Evolutionary conservation across 2,797 vertebrate genomes (phyloP).

Genomic region (Amniataba percoides): DNA sequence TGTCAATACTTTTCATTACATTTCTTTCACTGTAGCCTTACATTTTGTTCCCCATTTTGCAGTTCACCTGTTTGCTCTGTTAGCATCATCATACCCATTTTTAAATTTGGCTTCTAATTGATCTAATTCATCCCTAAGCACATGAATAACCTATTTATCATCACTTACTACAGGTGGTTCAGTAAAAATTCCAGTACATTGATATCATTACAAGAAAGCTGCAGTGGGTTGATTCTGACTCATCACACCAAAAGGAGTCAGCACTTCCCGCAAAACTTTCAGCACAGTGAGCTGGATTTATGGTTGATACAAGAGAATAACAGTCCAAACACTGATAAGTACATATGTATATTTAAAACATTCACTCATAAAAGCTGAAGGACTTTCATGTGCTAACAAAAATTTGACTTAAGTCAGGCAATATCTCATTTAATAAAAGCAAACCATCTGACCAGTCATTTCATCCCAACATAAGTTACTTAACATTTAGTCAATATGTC

Average conservation of each 20-base stretch:
- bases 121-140: too few relatives aligned
- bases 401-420: too few relatives aligned
- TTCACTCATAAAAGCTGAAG: too few relatives aligned
- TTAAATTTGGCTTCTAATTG: background rate
- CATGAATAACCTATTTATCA: background rate
- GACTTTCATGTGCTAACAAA: too few relatives aligned
- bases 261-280: background rate
- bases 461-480: too few relatives aligned
- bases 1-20: background rate
- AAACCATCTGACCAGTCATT: too few relatives aligned
- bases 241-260: background rate
- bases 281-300: background rate
- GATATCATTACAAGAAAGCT: too few relatives aligned
- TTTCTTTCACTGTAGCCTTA: background rate
- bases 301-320: background rate
- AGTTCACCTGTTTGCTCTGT: background rate
- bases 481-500: too few relatives aligned
- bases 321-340: background rate
- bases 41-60: background rate
- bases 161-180: background rate
- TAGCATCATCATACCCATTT: background rate
- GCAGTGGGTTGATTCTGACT: too few relatives aligned
- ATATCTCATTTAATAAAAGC: too few relatives aligned
- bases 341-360: too few relatives aligned
- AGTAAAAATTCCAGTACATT: too few relatives aligned